Evolutionary conservation across 1,140 invertebrate species (phyloP).

Genomic region (Cotesia vestalis): DNA sequence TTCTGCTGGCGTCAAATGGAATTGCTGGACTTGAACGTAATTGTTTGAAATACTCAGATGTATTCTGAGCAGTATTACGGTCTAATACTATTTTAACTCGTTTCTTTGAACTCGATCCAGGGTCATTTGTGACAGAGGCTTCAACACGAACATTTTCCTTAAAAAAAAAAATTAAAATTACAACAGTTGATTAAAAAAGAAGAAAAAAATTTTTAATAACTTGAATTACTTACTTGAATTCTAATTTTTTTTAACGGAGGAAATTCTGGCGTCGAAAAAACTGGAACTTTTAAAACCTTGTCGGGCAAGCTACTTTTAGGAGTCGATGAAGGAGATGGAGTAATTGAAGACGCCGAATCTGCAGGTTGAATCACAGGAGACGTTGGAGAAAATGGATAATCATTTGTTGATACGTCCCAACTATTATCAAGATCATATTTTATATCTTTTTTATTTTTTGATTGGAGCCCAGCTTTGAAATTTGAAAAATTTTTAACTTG

Average conservation of each 20-base stretch:
- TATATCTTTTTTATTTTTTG: slow-evolving; percentile 32
- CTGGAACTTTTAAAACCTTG: not conserved
- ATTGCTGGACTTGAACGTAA: slow-evolving; percentile 75
- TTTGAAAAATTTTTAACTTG: slow-evolving; percentile 10
- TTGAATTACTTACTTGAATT: not conserved
- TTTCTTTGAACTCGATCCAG: slow-evolving; percentile 52
- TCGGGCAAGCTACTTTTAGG: not conserved
- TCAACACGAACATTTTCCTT: slow-evolving; percentile 26
- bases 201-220: slow-evolving; percentile 2
- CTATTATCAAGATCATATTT: slow-evolving; percentile 30
- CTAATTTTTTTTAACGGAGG: not conserved
- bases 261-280: not conserved
- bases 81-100: slow-evolving; percentile 74
- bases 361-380: not conserved
- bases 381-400: slow-evolving; percentile 1
- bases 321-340: slow-evolving; percentile 22
- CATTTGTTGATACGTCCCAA: slow-evolving; percentile 42
- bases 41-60: slow-evolving; percentile 75
- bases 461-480: slow-evolving; percentile 3
- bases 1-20: slow-evolving; percentile 75
- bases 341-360: not conserved
- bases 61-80: slow-evolving; percentile 73
- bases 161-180: slow-evolving; percentile 28
- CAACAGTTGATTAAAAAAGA: slow-evolving; percentile 20
- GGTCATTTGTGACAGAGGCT: slow-evolving; percentile 32